Conservation (phyloP, 2,797 vertebrate genomes). For the Cuniculus paca region DNA sequence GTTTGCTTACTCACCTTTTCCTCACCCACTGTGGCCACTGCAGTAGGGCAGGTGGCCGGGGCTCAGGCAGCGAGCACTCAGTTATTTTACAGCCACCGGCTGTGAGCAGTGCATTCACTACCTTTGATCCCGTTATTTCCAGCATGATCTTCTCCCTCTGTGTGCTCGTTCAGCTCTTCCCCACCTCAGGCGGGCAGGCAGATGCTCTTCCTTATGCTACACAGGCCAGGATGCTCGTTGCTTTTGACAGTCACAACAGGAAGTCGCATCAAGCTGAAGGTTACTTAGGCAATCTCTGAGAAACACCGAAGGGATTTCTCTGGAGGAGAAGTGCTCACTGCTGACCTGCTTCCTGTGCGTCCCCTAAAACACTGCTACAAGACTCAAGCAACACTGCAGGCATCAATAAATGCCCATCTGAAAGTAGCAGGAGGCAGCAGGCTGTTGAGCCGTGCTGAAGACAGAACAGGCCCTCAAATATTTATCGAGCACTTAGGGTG, state of each 20-base stretch:
- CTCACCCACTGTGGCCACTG: not conserved
- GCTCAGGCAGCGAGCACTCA: not conserved
- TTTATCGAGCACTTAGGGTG: not conserved
- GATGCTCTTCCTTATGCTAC: not conserved
- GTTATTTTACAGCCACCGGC: not conserved
- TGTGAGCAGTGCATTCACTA: not conserved
- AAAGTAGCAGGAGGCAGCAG: not conserved
- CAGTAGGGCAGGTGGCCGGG: not conserved
- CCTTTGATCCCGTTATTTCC: constrained; percentile 45
- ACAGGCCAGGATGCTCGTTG: not conserved
- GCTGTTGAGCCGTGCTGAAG: not conserved
- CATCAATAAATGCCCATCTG: not conserved
- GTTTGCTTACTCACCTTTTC: not conserved
- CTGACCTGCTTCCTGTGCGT: not conserved
- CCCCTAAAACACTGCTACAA: not conserved
- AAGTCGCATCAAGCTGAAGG: not conserved
- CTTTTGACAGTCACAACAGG: not conserved
- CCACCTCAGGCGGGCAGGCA: not conserved
- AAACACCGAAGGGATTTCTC: not conserved
- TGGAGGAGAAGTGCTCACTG: not conserved
- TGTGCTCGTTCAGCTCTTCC: not conserved
- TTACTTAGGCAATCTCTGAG: constrained; percentile 8
- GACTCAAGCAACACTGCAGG: not conserved
- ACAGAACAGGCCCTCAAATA: not conserved
- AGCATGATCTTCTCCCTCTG: not conserved